phyloP scores from a whole-genome alignment of 2,113 vertebrate genomes.

The Pardalotus punctatus region DNA sequence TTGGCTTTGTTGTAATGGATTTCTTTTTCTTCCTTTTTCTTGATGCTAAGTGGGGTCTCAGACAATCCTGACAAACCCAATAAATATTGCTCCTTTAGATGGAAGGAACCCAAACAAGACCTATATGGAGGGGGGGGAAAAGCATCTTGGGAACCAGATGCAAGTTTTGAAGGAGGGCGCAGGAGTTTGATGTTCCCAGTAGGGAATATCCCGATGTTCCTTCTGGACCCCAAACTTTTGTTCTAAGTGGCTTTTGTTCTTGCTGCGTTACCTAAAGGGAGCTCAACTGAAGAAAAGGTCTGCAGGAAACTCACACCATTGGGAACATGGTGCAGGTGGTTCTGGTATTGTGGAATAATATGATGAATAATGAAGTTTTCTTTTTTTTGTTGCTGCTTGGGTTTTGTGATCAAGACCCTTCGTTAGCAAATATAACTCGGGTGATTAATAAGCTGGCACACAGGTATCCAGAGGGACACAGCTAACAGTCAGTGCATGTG shows the following conservation, averaged over 20 bases:
- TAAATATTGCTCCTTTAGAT: background rate
- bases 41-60: background rate
- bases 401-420: slow-evolving; percentile 2
- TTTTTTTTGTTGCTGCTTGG: background rate
- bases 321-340: background rate
- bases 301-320: background rate
- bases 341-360: background rate
- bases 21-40: background rate
- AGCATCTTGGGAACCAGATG: background rate
- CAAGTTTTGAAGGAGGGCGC: background rate
- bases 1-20: background rate
- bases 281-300: background rate
- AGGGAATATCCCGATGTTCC: background rate
- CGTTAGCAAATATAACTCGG: background rate
- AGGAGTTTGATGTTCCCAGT: background rate
- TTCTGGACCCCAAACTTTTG: background rate
- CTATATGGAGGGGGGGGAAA: background rate
- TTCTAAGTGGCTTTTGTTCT: background rate
- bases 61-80: background rate
- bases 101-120: background rate
- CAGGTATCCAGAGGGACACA: background rate
- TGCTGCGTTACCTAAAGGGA: background rate
- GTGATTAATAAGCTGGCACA: slow-evolving; percentile 3
- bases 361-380: background rate
- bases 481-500: background rate